phyloP scores from a whole-genome alignment of 2,888 invertebrate species.

The Drosophila demipolita region DNA sequence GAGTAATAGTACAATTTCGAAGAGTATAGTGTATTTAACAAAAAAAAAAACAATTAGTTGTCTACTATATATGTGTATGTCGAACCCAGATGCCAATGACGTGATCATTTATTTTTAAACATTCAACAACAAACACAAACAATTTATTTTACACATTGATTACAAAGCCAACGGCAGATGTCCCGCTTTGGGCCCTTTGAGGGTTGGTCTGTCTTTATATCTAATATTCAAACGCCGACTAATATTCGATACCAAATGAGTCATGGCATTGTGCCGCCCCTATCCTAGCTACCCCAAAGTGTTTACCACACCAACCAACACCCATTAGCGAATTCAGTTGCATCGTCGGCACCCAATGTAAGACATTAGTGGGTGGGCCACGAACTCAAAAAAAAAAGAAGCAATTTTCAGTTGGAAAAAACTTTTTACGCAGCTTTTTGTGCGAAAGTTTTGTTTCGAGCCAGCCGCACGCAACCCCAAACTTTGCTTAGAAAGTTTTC shows the following conservation, averaged over 20 bases:
- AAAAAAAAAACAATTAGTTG: conserved; percentile 53
- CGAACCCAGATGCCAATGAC: conserved; percentile 61
- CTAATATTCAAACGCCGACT: conserved; percentile 6
- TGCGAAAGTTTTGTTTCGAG: conserved; percentile 28
- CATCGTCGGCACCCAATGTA: conserved; percentile 20
- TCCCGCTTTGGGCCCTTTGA: conserved; percentile 31
- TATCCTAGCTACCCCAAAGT: neutral
- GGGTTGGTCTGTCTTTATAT: conserved; percentile 1
- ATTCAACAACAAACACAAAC: conserved; percentile 23
- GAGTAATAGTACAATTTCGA: neutral
- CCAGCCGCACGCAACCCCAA: conserved; percentile 14
- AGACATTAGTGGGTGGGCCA: neutral
- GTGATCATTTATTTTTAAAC: conserved; percentile 61
- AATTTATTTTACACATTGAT: conserved; percentile 29
- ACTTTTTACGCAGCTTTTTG: conserved; percentile 25
- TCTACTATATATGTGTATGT: conserved; percentile 34
- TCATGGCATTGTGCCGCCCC: conserved; percentile 20
- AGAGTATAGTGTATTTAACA: conserved; percentile 16
- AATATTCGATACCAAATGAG: conserved; percentile 48
- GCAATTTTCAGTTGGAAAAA: conserved; percentile 8
- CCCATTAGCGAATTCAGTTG: conserved; percentile 23
- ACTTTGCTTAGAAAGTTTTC: conserved; percentile 37
- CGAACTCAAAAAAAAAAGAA: conserved; percentile 11
- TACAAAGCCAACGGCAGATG: conserved; percentile 23
- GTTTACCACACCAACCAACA: conserved; percentile 5